These are phyloP conservation scores for Diachrysia chrysitis DNA, from an alignment of 2,888 invertebrate genomes.

Conservation along the genomic window DNA sequence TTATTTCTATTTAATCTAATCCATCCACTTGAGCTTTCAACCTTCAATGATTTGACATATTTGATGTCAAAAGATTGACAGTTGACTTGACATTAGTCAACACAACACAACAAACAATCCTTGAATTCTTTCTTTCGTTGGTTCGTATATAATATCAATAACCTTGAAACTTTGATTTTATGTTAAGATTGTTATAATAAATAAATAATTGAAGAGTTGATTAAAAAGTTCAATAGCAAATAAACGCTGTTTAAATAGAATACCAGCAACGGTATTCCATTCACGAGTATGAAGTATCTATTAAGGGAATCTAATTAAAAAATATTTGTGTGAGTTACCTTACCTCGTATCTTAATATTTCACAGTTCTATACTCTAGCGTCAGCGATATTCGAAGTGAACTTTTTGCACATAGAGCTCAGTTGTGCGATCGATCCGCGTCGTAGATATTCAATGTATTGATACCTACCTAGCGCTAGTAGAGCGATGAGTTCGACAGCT, in stretches of 20 bases:
- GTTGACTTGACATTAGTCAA: neutral
- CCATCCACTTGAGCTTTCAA: neutral
- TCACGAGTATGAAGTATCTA: neutral
- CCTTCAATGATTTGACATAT: neutral
- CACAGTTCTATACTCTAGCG: slow-evolving; percentile 6
- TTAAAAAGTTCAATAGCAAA: neutral
- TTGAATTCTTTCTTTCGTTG: neutral
- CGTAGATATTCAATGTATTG: slow-evolving; percentile 27
- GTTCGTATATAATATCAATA: neutral
- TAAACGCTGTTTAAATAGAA: neutral
- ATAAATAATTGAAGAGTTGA: neutral
- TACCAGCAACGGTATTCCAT: neutral
- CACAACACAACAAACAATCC: neutral
- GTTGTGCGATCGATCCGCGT: slow-evolving; percentile 9
- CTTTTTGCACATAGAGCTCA: slow-evolving; percentile 17
- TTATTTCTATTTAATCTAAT: too few species aligned
- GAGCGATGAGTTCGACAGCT: slow-evolving; percentile 41
- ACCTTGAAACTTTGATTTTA: neutral
- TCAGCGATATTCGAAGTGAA: slow-evolving; percentile 31
- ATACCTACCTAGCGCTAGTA: slow-evolving; percentile 13
- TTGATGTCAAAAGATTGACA: neutral
- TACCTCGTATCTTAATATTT: neutral
- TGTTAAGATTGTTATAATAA: neutral
- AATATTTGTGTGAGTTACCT: neutral
- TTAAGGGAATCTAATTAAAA: neutral